Conservation (phyloP, 2,113 vertebrate species). For the Psilopsiagon aymara region DNA sequence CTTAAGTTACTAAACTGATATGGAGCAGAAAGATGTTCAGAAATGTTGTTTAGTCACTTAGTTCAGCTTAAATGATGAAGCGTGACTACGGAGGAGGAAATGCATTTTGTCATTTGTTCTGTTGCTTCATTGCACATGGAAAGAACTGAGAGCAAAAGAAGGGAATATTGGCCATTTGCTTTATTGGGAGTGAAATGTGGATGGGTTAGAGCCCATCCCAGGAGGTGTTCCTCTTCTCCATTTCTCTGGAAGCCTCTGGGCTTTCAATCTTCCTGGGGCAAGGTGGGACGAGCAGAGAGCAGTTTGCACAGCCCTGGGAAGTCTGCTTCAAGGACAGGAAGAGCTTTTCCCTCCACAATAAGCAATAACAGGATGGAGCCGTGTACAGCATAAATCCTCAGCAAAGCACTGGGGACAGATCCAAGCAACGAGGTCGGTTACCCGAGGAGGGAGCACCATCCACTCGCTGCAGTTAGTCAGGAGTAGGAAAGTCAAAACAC, state of each 20-base stretch:
- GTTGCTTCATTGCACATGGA: background rate
- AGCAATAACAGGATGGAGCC: background rate
- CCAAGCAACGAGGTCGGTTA: background rate
- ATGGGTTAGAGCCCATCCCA: background rate
- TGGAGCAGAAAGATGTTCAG: background rate
- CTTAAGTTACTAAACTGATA: background rate
- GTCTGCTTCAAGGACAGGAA: background rate
- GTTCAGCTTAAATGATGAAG: background rate
- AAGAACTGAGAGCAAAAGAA: background rate
- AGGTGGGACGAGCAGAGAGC: background rate
- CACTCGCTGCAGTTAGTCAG: background rate
- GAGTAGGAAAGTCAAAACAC: background rate
- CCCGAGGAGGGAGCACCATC: background rate
- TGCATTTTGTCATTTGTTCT: background rate
- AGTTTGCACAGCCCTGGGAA: background rate
- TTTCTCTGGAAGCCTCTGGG: background rate
- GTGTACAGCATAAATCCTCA: background rate
- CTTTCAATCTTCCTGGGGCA: background rate
- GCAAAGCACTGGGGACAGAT: background rate
- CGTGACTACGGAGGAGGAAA: background rate
- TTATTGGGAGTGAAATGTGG: background rate
- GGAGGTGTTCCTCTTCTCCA: fast-evolving
- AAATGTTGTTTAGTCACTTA: background rate
- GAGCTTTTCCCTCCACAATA: background rate
- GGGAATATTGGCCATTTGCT: background rate